These are phyloP conservation scores for Mesoclemmys tuberculata DNA, from an alignment of 2,113 vertebrate genomes.

Conservation along the genomic window DNA sequence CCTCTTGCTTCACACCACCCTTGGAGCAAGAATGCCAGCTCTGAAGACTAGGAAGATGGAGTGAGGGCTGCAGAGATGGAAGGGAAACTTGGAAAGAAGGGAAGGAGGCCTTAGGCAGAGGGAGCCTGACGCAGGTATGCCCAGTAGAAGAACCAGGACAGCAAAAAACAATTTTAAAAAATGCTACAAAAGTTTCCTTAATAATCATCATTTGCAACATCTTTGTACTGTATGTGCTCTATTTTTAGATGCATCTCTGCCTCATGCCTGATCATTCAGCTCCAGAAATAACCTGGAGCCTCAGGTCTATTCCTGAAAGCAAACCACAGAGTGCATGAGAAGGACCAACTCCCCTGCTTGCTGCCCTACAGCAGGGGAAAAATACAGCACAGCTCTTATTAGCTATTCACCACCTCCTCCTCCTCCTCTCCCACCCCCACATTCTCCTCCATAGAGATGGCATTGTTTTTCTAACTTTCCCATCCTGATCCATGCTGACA, in stretches of 20 bases:
- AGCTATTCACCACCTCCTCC: conserved; percentile 20
- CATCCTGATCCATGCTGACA: conserved; percentile 39
- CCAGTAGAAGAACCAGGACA: not conserved
- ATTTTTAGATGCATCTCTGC: not conserved
- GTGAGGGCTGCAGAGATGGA: not conserved
- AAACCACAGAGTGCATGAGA: not conserved
- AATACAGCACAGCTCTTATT: not conserved
- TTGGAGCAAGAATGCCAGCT: not conserved
- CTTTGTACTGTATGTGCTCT: not conserved
- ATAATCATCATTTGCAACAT: not conserved
- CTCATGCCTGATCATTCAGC: not conserved
- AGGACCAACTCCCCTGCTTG: not conserved
- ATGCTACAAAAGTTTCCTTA: not conserved
- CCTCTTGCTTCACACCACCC: not conserved
- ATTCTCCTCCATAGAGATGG: conserved; percentile 49
- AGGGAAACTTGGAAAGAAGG: not conserved
- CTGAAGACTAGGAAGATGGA: not conserved
- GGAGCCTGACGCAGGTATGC: not conserved
- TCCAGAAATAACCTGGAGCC: not conserved
- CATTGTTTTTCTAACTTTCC: conserved; percentile 53
- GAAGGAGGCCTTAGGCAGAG: not conserved
- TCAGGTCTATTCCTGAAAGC: not conserved
- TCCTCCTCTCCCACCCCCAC: conserved; percentile 22
- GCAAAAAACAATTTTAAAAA: not conserved
- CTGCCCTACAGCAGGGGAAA: not conserved